Base-by-base conservation (phyloP, 2,888 invertebrate species). In the Ophion slaviceki region DNA sequence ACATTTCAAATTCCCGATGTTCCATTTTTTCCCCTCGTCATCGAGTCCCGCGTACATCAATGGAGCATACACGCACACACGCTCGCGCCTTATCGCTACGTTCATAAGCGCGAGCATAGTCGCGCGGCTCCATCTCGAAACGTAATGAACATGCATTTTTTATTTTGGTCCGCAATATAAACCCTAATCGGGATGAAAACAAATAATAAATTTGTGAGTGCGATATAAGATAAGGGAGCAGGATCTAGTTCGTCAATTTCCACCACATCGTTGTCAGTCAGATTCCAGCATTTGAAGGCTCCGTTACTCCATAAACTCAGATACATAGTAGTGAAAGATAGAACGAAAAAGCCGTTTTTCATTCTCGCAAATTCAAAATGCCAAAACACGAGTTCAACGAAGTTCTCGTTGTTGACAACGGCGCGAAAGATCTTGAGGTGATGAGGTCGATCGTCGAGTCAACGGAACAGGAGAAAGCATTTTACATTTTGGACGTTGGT, bases 401-500 rank as follows among this genome's bases (percentile, higher is more conserved):
- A n/a, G 82, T 92, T 24, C 87, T 87, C 83, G 76, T 93, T 53
- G 87, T 90, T 2, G 90, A 91, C 11, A 91, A 93, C 32, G 72
- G 84, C 2, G 81, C 79, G 45, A 88, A 85, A 53, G 88, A 90
- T n/a, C n/a, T 87, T 4, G 90, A 91, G 17, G 85, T 93, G 6
- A 90, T 92, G 28, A 90, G 80, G 80, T 88, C 84, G 5, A 89
- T 92, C 61, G 91, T 92, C 53, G 81, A 87, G 4, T 85, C 74
- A 6, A 84, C 88, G 68, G 80, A 89, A n/a, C 88, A 89, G 5
- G 92, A 93, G 47, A 92, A 92, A 47, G 87, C 92, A 1, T 92
- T 93, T 80, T 92, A 92, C 59, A 87, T 92, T 10, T 80, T 92
- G 67, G 90, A 93, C 47, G 66, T 93, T 47, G 92, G 88, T 36